These are phyloP conservation scores for Paragorgia papillata DNA, from an alignment of 92 coral and sea anemone genomes.

Conservation along the genomic window DNA sequence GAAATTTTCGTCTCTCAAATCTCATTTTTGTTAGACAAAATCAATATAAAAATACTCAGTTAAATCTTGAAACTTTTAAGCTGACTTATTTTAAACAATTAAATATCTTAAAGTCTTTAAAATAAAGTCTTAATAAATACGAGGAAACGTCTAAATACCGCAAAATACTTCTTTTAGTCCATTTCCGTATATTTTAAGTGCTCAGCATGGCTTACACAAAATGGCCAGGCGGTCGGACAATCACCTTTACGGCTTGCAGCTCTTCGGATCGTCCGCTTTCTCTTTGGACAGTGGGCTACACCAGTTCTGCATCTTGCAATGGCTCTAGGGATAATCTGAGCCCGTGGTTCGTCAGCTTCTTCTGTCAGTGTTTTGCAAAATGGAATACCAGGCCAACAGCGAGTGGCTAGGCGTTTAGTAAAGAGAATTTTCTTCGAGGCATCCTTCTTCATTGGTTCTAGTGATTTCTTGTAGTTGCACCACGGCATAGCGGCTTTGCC, in stretches of 20 bases:
- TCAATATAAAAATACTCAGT: too few relatives aligned
- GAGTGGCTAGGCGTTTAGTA: neutral
- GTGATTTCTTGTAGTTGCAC: slow-evolving; percentile 16
- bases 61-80: too few relatives aligned
- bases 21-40: too few relatives aligned
- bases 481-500: slow-evolving; percentile 4
- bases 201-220: slow-evolving; percentile 4
- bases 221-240: slow-evolving; percentile 32
- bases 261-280: slow-evolving; percentile 3
- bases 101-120: too few relatives aligned
- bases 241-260: neutral
- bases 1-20: too few relatives aligned
- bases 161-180: too few relatives aligned
- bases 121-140: too few relatives aligned
- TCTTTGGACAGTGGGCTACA: slow-evolving; percentile 7
- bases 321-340: too few relatives aligned
- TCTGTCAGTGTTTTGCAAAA: neutral
- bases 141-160: too few relatives aligned
- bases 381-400: neutral
- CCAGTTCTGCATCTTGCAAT: slow-evolving; percentile 27
- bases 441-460: neutral
- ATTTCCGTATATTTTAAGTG: too few relatives aligned
- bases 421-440: neutral
- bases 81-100: too few relatives aligned
- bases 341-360: neutral